These are phyloP conservation scores for Charina bottae DNA, from an alignment of 2,113 vertebrate species.

Conservation along the genomic window DNA sequence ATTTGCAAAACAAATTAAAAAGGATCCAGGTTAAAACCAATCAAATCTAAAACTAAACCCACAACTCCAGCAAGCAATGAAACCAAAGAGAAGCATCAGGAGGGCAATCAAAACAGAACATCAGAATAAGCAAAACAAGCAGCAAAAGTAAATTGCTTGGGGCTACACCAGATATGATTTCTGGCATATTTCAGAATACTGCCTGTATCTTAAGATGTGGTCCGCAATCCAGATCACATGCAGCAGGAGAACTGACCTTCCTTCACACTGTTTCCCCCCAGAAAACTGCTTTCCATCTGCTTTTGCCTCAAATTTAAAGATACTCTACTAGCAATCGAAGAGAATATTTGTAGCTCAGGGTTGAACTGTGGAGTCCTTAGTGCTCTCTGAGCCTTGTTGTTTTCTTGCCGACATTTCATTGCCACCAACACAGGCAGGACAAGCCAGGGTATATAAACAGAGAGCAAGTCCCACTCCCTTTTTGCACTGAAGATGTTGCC, in stretches of 20 bases:
- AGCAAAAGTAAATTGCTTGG: slow-evolving; percentile 1
- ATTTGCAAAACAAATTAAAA: slow-evolving; percentile 7
- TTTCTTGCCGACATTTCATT: no score
- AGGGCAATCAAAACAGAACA: neutral
- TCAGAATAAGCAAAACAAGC: neutral
- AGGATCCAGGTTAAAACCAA: neutral
- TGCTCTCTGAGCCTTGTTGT: no score
- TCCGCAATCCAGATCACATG: neutral
- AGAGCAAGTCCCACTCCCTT: no score
- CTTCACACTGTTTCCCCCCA: no score
- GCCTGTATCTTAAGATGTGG: neutral
- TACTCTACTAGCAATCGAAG: no score
- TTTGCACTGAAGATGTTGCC: no score
- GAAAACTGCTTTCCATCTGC: neutral
- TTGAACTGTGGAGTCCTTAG: no score
- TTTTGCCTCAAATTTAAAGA: neutral
- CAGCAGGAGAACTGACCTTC: neutral
- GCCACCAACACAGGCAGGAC: no score
- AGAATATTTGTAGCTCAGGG: no score
- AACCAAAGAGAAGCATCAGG: neutral
- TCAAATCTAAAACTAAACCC: neutral
- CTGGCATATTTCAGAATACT: neutral
- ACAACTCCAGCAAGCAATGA: neutral
- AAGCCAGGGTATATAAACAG: no score
- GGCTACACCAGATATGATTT: neutral